Base-by-base conservation (phyloP, 2,888 invertebrate species). In the Chorisops tibialis region DNA sequence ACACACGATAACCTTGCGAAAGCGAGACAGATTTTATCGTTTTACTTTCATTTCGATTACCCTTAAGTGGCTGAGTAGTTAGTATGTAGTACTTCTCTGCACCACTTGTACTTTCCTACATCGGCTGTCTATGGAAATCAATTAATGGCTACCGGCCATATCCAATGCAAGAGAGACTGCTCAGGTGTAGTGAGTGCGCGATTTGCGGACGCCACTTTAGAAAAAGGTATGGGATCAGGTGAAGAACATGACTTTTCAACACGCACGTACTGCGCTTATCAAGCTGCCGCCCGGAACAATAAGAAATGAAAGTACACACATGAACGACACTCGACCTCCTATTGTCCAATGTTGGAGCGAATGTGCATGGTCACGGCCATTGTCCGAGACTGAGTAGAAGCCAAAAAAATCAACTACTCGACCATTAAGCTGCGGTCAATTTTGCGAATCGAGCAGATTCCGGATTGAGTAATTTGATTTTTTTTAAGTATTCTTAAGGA, bases 51-150 rank as follows among this genome's bases (percentile, higher is more conserved):
- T 45, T 45, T 19, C 16, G 18, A 18, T 45, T 30, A 30, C 30
- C 30, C 30, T 30, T 30, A 30, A 30, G 30, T 30, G 30, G 5
- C 5, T 7, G 30, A 30, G 30, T 30, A 30, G 7, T n/a, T n/a
- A n/a, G n/a, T n/a, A n/a, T n/a, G n/a, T n/a, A n/a, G 30, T 30
- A 30, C 30, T 30, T 30, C 7, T 9, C 30, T 5, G 48, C 18
- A 47, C 22, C 48, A 48, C 48, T 48, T 24, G 48, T 24, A 48
- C 48, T 48, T 48, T 48, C 48, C 24, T 24, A n/a, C n/a, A 47
- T 47, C n/a, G 47, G 9, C 19, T 47, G 21, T 2, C 19, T 41
- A 45, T 19, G 7, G 45, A 45, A 45, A 45, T 45, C 18, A 45
- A 19, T 45, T 45, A 14, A 45, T 2, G 45, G 12, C 45, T 18